Evolutionary conservation across 2,797 vertebrate species (phyloP), one percentile per base, ranked within the genome.

Genomic region (Gambelia wislizenii): DNA sequence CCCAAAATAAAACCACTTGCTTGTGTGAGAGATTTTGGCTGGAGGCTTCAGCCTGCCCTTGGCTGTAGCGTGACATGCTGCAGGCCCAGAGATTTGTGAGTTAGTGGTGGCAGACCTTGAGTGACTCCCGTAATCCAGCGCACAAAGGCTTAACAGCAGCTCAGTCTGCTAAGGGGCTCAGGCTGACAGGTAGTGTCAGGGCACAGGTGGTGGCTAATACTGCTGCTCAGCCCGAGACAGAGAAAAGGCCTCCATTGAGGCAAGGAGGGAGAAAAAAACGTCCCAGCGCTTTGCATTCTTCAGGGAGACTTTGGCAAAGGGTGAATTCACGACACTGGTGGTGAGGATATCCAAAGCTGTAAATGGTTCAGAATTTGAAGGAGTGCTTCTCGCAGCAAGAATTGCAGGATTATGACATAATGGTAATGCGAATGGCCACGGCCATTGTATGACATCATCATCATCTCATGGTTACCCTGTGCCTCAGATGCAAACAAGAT

Each of bases 151-250:
- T 88, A 83, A 49, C 4, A 1, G 54, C 80, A 12, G 80, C 80
- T 88, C 70, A 88, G 72, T 49, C 72, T 12, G 80, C 33, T 49
- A 13, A 88, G 87, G 56, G 56, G 80, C 70, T 67, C 80, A 88
- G 52, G 77, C 64, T 33, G 85, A 70, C 85, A 81, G 64, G 77
- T 61, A 42, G 70, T 61, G 44, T 64, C 87, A 76, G 52, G 59
- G 1, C 42, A 49, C 39, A 70, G 79, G 30, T 33, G 25, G 54
- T 4, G 39, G 70, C 69, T 22, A 47, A 33, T 6, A 16, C 69
- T 20, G 49, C 2, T 36, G 39, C 78, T 30, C 22, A 18, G 64
- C 27, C 10, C 67, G 79, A 18, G 49, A 72, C 49, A 18, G 77
- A 25, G 64, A 33, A 54, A 49, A 2, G 59, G 30, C 2, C 18